phyloP scores from a whole-genome alignment of 1,140 invertebrate genomes.

The Heliconius nattereri region DNA sequence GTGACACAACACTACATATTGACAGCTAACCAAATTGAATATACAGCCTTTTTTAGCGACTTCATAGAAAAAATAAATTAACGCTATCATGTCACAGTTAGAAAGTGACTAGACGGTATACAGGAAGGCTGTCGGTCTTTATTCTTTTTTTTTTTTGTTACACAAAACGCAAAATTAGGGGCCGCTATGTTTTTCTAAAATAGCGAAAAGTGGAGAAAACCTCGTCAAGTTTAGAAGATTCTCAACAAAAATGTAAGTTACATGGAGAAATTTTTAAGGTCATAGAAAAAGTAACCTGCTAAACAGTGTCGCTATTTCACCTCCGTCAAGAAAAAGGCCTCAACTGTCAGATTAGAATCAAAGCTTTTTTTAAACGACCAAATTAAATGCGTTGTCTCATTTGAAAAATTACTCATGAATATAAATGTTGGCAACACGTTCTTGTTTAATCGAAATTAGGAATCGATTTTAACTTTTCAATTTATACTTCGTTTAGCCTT shows the following conservation, averaged over 20 bases:
- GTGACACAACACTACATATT: constrained; percentile 23
- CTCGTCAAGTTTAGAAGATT: background rate
- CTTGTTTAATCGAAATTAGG: constrained; percentile 8
- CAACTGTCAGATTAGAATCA: constrained; percentile 24
- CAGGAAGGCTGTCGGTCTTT: too few species aligned
- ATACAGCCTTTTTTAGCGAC: background rate
- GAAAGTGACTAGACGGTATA: too few species aligned
- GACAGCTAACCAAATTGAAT: constrained; percentile 1
- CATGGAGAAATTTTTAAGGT: background rate
- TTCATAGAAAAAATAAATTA: background rate
- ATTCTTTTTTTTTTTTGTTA: too few species aligned
- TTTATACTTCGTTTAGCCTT: background rate
- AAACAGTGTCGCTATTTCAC: constrained; percentile 8
- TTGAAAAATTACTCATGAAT: constrained; percentile 33
- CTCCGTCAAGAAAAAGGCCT: constrained; percentile 21
- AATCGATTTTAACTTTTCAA: constrained; percentile 3
- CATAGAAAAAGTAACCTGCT: background rate
- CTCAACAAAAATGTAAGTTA: background rate
- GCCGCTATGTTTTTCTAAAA: too few species aligned
- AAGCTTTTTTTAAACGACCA: constrained; percentile 16
- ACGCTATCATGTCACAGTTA: background rate
- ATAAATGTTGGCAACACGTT: constrained; percentile 25
- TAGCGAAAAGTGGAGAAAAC: too few species aligned
- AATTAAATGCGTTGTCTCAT: constrained; percentile 31
- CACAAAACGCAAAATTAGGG: too few species aligned